A percentile compares a stretch with the other conserved stretches of the same genome.
Evolutionary conservation across 2,797 vertebrate species (phyloP).

Genomic region (Crocodylus rhombifer): DNA sequence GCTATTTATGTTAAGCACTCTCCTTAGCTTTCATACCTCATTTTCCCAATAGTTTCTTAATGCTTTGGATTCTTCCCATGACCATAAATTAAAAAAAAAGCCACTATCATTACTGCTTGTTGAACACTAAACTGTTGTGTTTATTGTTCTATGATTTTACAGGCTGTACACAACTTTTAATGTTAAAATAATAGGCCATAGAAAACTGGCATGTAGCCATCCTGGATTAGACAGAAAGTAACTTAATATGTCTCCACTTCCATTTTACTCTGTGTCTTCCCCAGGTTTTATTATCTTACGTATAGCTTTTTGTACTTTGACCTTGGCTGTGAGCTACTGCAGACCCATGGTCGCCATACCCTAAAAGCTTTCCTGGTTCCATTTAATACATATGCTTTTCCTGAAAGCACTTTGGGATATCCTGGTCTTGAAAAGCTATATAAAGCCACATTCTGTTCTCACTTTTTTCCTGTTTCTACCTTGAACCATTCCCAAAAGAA

Average conservation of each 20-base stretch:
- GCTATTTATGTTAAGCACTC: too few species aligned
- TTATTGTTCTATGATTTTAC: too few species aligned
- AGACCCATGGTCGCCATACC: background rate
- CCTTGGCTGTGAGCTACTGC: background rate
- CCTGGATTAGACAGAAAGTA: too few species aligned
- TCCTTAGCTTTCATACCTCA: too few species aligned
- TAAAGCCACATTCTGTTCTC: conserved; percentile 15
- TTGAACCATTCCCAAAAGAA: background rate
- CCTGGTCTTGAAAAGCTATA: background rate
- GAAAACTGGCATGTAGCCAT: too few species aligned
- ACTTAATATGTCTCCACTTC: background rate
- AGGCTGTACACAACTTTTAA: too few species aligned
- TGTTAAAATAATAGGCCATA: too few species aligned
- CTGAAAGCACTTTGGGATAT: conserved; percentile 8
- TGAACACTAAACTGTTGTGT: too few species aligned
- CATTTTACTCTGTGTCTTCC: accelerated
- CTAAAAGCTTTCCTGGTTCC: conserved; percentile 25
- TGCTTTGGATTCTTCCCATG: too few species aligned
- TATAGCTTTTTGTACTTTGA: conserved; percentile 17
- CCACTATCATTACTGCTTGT: too few species aligned
- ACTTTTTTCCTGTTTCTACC: background rate
- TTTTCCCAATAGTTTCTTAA: too few species aligned
- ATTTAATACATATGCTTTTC: background rate
- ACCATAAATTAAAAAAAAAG: too few species aligned
- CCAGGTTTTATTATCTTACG: background rate